Conservation (phyloP, 37 sponge, comb jelly and placozoan genomes). For the Beroe ovata region DNA sequence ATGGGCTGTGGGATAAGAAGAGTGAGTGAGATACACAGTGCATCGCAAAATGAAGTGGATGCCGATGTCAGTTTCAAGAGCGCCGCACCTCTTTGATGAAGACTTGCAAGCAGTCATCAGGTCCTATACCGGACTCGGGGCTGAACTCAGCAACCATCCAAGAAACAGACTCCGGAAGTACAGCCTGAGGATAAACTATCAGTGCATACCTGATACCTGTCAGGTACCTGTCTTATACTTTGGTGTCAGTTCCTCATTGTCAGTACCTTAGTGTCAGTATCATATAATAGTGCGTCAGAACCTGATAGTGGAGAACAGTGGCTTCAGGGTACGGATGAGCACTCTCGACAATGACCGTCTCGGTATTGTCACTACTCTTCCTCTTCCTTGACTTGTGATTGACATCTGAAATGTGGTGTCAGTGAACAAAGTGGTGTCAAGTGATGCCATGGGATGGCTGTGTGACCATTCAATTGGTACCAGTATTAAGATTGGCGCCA, state of each 20-base stretch:
- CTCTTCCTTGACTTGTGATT: neutral
- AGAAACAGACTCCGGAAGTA: slow-evolving; percentile 77
- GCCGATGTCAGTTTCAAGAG: too few relatives aligned
- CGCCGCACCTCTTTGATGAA: slow-evolving; percentile 1
- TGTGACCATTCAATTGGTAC: too few relatives aligned
- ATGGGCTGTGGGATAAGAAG: neutral
- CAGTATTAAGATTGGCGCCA: too few relatives aligned
- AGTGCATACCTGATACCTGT: neutral
- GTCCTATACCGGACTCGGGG: slow-evolving; percentile 80
- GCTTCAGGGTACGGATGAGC: slow-evolving; percentile 90
- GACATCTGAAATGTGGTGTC: neutral
- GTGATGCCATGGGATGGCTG: too few relatives aligned
- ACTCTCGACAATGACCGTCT: slow-evolving; percentile 79
- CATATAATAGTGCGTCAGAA: too few relatives aligned
- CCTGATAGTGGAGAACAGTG: slow-evolving; percentile 77
- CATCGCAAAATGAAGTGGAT: too few relatives aligned
- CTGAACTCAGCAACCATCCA: slow-evolving; percentile 94
- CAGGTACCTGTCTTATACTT: too few relatives aligned
- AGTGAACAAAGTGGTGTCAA: too few relatives aligned
- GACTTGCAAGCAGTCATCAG: slow-evolving; percentile 38
- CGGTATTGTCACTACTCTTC: neutral
- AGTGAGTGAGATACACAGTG: neutral
- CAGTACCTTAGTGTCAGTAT: too few relatives aligned
- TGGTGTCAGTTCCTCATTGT: too few relatives aligned
- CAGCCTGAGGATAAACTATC: slow-evolving; percentile 70